These are phyloP conservation scores for Drosophila infuscata DNA, from an alignment of 2,888 invertebrate species.

Conservation along the genomic window DNA sequence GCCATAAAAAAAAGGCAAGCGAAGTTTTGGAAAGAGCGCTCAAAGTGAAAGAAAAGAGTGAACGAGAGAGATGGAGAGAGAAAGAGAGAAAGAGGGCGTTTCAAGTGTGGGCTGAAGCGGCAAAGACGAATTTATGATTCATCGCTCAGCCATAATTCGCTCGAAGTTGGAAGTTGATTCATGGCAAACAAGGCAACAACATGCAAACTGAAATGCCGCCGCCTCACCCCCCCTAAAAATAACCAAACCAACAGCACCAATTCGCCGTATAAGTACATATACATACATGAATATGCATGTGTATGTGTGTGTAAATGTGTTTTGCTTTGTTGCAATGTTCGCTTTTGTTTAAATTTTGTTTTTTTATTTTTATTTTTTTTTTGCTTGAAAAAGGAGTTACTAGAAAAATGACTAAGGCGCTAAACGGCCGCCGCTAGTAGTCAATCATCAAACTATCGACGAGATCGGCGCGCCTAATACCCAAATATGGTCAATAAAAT, in stretches of 20 bases:
- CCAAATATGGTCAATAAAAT: conserved; percentile 69
- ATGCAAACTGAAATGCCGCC: conserved; percentile 46
- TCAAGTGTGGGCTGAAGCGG: conserved; percentile 50
- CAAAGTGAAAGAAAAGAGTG: conserved; percentile 49
- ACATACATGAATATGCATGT: conserved; percentile 7
- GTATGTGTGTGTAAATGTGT: background rate
- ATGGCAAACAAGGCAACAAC: conserved; percentile 65
- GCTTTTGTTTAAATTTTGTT: conserved; percentile 33
- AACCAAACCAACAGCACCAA: conserved; percentile 21
- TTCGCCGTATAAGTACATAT: conserved; percentile 52
- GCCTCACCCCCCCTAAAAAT: conserved; percentile 1
- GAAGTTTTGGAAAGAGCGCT: conserved; percentile 45
- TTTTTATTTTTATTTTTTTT: conserved; percentile 1
- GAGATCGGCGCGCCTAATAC: conserved; percentile 52
- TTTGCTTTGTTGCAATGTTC: conserved; percentile 41
- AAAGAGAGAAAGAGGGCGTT: conserved; percentile 6
- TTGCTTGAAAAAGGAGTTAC: conserved; percentile 50
- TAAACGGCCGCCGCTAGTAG: conserved; percentile 24
- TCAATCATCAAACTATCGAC: conserved; percentile 40
- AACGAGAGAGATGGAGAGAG: conserved; percentile 15
- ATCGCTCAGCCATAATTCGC: conserved; percentile 64
- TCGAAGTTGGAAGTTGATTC: conserved; percentile 76
- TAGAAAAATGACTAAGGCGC: conserved; percentile 41
- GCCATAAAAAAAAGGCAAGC: conserved; percentile 41
- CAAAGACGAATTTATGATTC: conserved; percentile 54